These are phyloP conservation scores for Ptychochromis oligacanthus DNA, from an alignment of 2,113 vertebrate species.

Conservation along the genomic window DNA sequence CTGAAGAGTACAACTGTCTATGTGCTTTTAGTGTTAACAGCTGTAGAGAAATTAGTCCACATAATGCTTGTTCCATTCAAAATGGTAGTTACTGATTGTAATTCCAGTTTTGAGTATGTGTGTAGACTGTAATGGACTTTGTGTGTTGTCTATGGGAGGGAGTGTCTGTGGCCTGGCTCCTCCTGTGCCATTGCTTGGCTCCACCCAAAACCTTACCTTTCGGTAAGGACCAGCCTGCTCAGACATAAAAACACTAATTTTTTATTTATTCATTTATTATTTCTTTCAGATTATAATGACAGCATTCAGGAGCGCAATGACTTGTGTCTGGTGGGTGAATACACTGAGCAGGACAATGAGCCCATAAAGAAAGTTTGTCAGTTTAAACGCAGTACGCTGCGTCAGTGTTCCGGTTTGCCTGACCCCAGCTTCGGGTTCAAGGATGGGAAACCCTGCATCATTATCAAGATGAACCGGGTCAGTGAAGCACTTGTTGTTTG, in stretches of 20 bases:
- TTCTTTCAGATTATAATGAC: conserved; percentile 84
- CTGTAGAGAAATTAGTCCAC: too few species aligned
- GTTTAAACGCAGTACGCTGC: conserved; percentile 83
- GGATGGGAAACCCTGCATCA: conserved; percentile 87
- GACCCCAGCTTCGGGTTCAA: conserved; percentile 86
- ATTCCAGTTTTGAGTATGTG: too few species aligned
- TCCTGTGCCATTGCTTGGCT: background rate
- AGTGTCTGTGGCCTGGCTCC: background rate
- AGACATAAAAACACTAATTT: background rate
- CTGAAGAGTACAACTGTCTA: too few species aligned
- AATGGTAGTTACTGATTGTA: too few species aligned
- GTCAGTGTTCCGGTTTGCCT: conserved; percentile 84
- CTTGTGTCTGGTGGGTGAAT: conserved; percentile 75
- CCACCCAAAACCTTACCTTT: too few species aligned
- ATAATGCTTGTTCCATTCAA: too few species aligned
- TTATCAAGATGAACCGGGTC: conserved; percentile 96
- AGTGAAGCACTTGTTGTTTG: conserved; percentile 8
- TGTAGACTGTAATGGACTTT: background rate
- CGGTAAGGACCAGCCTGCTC: too few species aligned
- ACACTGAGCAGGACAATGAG: conserved; percentile 77
- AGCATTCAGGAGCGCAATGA: conserved; percentile 84
- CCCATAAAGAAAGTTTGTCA: conserved; percentile 83
- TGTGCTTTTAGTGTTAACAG: too few species aligned
- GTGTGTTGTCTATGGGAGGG: background rate
- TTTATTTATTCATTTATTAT: background rate